Base-by-base conservation (phyloP, 2,888 invertebrate genomes). In the Dione juno region DNA sequence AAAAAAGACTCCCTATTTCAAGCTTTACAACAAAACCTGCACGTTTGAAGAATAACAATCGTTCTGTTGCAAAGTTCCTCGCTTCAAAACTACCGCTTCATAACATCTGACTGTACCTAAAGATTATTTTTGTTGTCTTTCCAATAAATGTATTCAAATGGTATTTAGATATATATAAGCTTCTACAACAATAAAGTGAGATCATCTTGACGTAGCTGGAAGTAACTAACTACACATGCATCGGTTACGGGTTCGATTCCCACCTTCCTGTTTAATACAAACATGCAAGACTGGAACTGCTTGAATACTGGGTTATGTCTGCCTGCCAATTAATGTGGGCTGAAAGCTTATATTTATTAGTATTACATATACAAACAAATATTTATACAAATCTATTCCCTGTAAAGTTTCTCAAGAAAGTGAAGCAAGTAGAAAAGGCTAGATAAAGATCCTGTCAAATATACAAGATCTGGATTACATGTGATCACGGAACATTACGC, bases 21-120 rank as follows among this genome's bases (percentile, higher is more conserved):
- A 58, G 61, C 45, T 61, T 45, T 61, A 61, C 61, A 48, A 63
- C 48, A 28, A 63, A 37, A 16, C 28, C 63, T 10, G 35, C 11
- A 48, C 45, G 48, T 63, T 63, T 63, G 28, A 48, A 16, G 48
- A 61, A 48, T 63, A 59, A 59, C 59, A 59, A 59, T 59, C 43
- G 59, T 21, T 41, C 58, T 13, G 19, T 48, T 11, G 43, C 16
- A 35, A 63, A 63, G 63, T 63, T 63, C 35, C 41, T 48, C 28
- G 28, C 43, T 63, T 63, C 45, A 63, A 63, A 63, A 63, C 63
- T 48, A 37, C 48, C 43, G 43, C 45, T 63, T 48, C 37, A 63
- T 63, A 37, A 50, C 41, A 59, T 59, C 43, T 21, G 43, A 43
- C 59, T 43, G 41, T 37, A 43, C 21, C n/a, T n/a, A n/a, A n/a